Percentiles rank a stretch among this genome's conserved stretches.
Evolutionary conservation across 2,888 invertebrate genomes (phyloP).

Genomic region (Tenthredo notha): DNA sequence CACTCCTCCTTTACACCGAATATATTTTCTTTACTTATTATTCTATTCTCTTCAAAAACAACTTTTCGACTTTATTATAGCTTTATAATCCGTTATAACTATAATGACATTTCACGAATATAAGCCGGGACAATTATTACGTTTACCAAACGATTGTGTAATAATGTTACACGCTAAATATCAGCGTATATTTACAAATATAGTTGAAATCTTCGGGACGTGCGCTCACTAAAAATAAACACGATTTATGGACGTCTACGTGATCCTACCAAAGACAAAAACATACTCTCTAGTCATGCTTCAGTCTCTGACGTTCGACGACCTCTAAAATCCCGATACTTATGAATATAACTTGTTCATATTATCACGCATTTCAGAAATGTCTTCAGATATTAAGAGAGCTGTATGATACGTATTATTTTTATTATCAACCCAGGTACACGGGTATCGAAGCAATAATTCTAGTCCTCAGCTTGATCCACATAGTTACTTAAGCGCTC

Average conservation of each 20-base stretch:
- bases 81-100: slow-evolving; percentile 44
- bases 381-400: not conserved
- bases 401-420: not conserved
- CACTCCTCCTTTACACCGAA: slow-evolving; percentile 20
- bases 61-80: slow-evolving; percentile 43
- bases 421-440: not conserved
- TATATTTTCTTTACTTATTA: slow-evolving; percentile 15
- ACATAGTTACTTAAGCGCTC: not conserved
- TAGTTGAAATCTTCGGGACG: slow-evolving; percentile 58
- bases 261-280: slow-evolving; percentile 67
- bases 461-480: not conserved
- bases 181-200: slow-evolving; percentile 61
- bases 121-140: not conserved
- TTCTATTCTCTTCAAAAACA: slow-evolving; percentile 1
- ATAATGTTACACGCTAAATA: slow-evolving; percentile 37
- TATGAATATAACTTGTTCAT: not conserved
- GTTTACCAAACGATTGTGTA: slow-evolving; percentile 27
- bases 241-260: slow-evolving; percentile 64
- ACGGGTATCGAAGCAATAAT: not conserved
- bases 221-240: slow-evolving; percentile 70
- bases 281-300: slow-evolving; percentile 68
- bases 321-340: slow-evolving; percentile 1
- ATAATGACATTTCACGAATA: slow-evolving; percentile 53
- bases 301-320: not conserved
- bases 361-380: not conserved